These are phyloP conservation scores for Leptinotarsa tumamoca DNA, from an alignment of 2,888 invertebrate genomes.

Conservation along the genomic window DNA sequence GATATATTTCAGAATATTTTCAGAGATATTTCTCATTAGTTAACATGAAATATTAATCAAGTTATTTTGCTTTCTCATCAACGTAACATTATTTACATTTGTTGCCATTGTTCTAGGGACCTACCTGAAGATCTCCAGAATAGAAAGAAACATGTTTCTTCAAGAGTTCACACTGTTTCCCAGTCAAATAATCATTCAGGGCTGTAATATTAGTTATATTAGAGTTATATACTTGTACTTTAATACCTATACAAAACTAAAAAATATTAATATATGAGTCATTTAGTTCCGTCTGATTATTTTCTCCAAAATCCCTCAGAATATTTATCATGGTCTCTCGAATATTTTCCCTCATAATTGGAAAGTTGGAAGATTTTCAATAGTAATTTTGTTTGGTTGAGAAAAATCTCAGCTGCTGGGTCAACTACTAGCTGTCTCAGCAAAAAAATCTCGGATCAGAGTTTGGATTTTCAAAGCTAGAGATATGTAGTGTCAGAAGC, in stretches of 20 bases:
- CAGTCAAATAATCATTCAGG: conserved; percentile 62
- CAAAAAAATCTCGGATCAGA: no score
- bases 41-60: neutral
- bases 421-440: no score
- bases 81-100: neutral
- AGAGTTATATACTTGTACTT: neutral
- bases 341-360: no score
- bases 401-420: no score
- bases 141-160: conserved; percentile 56
- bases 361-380: no score
- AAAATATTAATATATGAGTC: neutral
- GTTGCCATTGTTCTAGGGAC: conserved; percentile 57
- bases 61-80: neutral
- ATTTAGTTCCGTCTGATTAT: no score
- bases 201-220: conserved; percentile 55
- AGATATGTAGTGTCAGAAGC: no score
- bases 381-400: no score
- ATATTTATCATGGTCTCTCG: no score
- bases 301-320: no score
- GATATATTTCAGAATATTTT: neutral
- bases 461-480: no score
- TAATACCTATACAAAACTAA: neutral
- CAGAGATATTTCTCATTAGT: conserved; percentile 16
- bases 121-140: conserved; percentile 56
- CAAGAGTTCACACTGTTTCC: conserved; percentile 53